Base-by-base conservation (phyloP, 2,888 invertebrate species). In the Habrosyne pyritoides region DNA sequence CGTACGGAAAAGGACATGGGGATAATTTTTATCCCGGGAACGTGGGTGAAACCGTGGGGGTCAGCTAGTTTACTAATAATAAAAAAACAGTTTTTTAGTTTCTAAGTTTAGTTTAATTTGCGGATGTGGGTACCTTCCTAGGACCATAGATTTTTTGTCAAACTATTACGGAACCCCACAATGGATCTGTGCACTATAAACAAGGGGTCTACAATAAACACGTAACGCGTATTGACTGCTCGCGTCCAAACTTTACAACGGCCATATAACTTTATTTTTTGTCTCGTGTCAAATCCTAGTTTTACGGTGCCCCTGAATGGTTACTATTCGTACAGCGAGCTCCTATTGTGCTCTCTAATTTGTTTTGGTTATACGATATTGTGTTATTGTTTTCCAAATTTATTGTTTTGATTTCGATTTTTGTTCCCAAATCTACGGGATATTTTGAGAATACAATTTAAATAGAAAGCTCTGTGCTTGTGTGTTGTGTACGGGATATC, bases 351-450 rank as follows among this genome's bases (percentile, higher is more conserved):
- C 64, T 75, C 65, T 75, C 79, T 90, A 91, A 91, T 91, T 89
- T 91, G 91, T 91, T 91, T 91, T 91, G 91, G 91, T 91, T 88
- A 77, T 73, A 76, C 77, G 75, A 75, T 77, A 86, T 86, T 82
- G 81, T 75, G 50, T 57, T 61, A 73, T 87, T 89, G 86, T 88
- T 77, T 75, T 52, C 47, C 50, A 63, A 72, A 79, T 85, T 82
- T 84, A 85, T 87, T 86, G 81, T 80, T 77, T 80, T 79, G 78
- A 86, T 84, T 71, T 57, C 55, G 22, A 54, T 58, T 57, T 60
- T 76, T 73, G 26, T 79, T 78, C 71, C 65, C 28, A 63, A 63
- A 67, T 55, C 83, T 57, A 62, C 80, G 77, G 84, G 83, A 62
- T 61, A 47, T 47, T 28, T 18, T 53, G 33, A 24, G 48, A 10